phyloP scores from a whole-genome alignment of 2,888 invertebrate genomes.

The Caenorhabditis sinica region DNA sequence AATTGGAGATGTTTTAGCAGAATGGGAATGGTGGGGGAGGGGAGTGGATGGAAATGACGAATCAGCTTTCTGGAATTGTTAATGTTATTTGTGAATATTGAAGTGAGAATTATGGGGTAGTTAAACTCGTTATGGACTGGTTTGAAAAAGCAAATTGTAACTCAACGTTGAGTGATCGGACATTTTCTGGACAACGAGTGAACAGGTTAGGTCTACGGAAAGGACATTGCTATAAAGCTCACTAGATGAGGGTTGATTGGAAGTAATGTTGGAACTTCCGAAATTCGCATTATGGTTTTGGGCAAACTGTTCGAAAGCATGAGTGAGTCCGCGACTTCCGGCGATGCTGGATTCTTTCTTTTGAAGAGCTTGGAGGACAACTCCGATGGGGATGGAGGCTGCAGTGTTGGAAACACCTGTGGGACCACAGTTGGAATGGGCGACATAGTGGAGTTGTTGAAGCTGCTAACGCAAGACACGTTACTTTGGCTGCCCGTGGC shows the following conservation, averaged over 20 bases:
- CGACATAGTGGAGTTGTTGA: conserved; percentile 65
- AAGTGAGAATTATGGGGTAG: no score
- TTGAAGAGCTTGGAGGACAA: conserved; percentile 53
- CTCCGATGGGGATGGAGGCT: conserved; percentile 48
- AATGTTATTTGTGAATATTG: neutral
- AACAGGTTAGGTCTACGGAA: neutral
- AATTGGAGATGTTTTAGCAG: conserved; percentile 32
- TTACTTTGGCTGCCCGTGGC: conserved; percentile 53
- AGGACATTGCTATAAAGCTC: conserved; percentile 22
- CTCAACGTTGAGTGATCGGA: neutral
- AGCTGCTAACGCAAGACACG: conserved; percentile 67
- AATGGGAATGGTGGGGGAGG: conserved; percentile 21
- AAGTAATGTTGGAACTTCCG: conserved; percentile 31
- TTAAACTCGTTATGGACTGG: no score
- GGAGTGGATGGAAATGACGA: neutral
- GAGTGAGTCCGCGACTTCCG: conserved; percentile 24
- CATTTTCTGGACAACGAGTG: neutral
- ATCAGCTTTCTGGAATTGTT: conserved; percentile 33
- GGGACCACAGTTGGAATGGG: conserved; percentile 54
- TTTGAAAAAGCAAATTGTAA: no score
- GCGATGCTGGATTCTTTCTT: conserved; percentile 24
- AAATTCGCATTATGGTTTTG: conserved; percentile 47
- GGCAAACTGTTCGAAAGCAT: conserved; percentile 34
- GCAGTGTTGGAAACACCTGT: conserved; percentile 50
- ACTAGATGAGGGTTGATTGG: conserved; percentile 48